Evolutionary conservation across 1,140 invertebrate genomes (phyloP).

Genomic region (Panagrolaimus sp.): DNA sequence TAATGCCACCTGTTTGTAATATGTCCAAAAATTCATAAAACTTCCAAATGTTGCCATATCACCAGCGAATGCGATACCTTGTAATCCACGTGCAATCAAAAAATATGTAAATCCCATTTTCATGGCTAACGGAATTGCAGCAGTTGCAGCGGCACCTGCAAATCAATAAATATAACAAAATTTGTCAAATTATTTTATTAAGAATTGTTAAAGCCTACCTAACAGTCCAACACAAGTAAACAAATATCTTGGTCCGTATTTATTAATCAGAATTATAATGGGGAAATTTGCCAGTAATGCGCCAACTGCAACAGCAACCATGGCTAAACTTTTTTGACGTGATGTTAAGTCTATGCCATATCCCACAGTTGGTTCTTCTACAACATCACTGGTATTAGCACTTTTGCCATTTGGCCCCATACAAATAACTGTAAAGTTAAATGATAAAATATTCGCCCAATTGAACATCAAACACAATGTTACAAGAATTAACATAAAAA

Average conservation of each 20-base stretch:
- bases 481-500: conserved; percentile 1
- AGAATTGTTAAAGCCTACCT: too few species aligned
- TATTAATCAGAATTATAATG: conserved; percentile 18
- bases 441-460: conserved; percentile 4
- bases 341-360: neutral
- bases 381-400: neutral
- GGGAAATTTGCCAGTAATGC: conserved; percentile 15
- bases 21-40: conserved; percentile 13
- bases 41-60: conserved; percentile 14
- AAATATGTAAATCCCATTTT: conserved; percentile 25
- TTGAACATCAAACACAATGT: neutral
- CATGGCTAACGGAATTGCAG: conserved; percentile 19
- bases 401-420: neutral
- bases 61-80: conserved; percentile 24
- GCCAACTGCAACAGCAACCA: neutral
- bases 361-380: neutral
- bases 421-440: conserved; percentile 2
- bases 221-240: conserved; percentile 17
- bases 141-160: conserved; percentile 17
- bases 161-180: too few species aligned
- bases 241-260: conserved; percentile 22
- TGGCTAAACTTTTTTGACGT: neutral
- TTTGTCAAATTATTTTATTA: too few species aligned
- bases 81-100: conserved; percentile 16
- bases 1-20: conserved; percentile 2